Evolutionary conservation across 2,113 vertebrate genomes (phyloP).

Genomic region (Anser cygnoides): DNA sequence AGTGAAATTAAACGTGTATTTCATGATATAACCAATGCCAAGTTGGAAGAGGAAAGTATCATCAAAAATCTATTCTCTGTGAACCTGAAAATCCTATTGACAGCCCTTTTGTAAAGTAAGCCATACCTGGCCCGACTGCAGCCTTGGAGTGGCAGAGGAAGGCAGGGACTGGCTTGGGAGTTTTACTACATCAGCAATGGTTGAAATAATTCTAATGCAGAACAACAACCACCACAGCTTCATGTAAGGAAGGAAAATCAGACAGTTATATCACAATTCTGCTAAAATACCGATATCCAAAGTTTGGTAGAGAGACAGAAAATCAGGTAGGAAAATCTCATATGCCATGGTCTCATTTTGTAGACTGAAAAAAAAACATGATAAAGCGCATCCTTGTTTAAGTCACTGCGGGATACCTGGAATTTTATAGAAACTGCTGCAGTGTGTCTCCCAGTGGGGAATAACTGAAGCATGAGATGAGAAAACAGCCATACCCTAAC

Average conservation of each 20-base stretch:
- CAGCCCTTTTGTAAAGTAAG: not conserved
- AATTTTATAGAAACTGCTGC: slow-evolving; percentile 37
- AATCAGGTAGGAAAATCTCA: not conserved
- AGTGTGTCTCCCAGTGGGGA: not conserved
- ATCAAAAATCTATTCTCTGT: not conserved
- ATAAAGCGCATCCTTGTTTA: slow-evolving; percentile 41
- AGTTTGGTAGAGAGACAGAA: not conserved
- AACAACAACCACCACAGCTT: slow-evolving; percentile 26
- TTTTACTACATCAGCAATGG: slow-evolving; percentile 23
- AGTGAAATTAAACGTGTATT: not conserved
- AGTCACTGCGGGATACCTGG: slow-evolving; percentile 7
- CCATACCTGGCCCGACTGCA: not conserved
- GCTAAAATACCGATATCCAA: not conserved
- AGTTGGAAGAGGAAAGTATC: not conserved
- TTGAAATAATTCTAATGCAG: slow-evolving; percentile 10
- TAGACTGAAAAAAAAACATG: not conserved
- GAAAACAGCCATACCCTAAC: slow-evolving; percentile 43
- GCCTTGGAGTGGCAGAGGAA: not conserved
- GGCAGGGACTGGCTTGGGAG: not conserved
- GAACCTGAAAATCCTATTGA: not conserved
- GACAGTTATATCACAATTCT: not conserved
- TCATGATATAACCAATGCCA: not conserved
- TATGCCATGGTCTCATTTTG: not conserved
- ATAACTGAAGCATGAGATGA: slow-evolving; percentile 40
- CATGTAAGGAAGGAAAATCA: not conserved